Base-by-base conservation (phyloP, 2,888 invertebrate species). In the Stenodera caucasica region DNA sequence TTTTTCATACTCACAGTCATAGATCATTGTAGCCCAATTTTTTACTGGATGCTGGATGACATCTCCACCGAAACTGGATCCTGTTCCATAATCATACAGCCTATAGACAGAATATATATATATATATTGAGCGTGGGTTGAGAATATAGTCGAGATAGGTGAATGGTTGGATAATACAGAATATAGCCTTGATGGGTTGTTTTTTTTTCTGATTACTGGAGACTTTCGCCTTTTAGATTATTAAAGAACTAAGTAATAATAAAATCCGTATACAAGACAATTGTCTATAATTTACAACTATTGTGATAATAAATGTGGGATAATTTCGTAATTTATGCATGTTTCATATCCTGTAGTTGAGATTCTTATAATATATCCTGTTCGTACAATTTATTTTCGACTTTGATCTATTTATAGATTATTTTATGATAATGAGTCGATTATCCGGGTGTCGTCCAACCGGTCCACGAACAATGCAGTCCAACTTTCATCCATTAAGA, bases 221-320 rank as follows among this genome's bases (percentile, higher is more conserved):
- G n/a, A 53, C 53, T 53, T 53, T 53, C 53, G 18, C 15, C 14
- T 15, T 53, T 23, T 18, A 9, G 11, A 40, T 40, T 18, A 40
- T 40, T 40, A 9, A 15, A 40, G 18, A 40, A 40, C 0, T 26
- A 26, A 4, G 5, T 26, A 26, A 4, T 26, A 4, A 26, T 26
- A 40, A 18, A 40, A 40, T 40, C 15, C 37, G 15, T 14, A 33
- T 9, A 30, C 2, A 37, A 18, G n/a, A 45, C 45, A 45, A 45
- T 45, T 37, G 37, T 37, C 8, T 37, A 45, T 45, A 45, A 45
- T 45, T 45, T 45, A n/a, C 45, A 23, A 23, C n/a, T 12, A n/a
- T 3, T 26, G 26, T 26, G 23, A 23, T 23, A 45, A 23, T 45
- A 23, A 45, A 45, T 21, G 45, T 45, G 45, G 45, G 21, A 45